These are phyloP conservation scores for Argyresthia goedartella DNA, from an alignment of 2,888 invertebrate species.

Conservation along the genomic window DNA sequence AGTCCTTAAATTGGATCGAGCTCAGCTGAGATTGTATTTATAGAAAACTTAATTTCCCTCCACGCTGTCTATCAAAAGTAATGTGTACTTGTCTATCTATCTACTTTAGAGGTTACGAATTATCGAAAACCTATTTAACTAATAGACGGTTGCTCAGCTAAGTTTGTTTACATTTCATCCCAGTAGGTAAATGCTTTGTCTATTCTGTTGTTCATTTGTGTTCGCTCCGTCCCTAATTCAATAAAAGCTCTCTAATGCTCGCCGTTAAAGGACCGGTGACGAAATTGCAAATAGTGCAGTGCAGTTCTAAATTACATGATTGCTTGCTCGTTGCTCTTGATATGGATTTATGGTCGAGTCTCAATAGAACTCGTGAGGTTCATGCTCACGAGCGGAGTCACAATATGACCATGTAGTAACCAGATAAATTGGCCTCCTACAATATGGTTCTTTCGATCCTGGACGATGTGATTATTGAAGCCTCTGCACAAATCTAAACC, in stretches of 20 bases:
- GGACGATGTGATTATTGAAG: neutral
- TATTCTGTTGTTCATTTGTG: too few species aligned
- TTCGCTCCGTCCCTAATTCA: slow-evolving; percentile 23
- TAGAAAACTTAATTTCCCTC: neutral
- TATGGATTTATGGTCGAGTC: slow-evolving; percentile 51
- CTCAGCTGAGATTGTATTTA: neutral
- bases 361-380: slow-evolving; percentile 14
- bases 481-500: too few species aligned
- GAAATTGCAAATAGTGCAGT: slow-evolving; percentile 46
- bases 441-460: too few species aligned
- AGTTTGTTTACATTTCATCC: neutral
- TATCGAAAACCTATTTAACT: neutral
- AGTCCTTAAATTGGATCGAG: neutral
- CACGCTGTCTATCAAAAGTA: neutral
- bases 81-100: too few species aligned
- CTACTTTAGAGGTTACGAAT: neutral
- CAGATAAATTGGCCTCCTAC: too few species aligned
- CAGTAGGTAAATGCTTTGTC: too few species aligned
- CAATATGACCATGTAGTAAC: too few species aligned
- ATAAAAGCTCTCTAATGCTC: slow-evolving; percentile 30
- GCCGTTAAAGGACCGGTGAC: slow-evolving; percentile 34
- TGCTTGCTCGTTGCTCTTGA: slow-evolving; percentile 46
- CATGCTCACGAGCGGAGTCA: too few species aligned
- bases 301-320: slow-evolving; percentile 56
- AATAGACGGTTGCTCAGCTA: neutral